Evolutionary conservation across 53 echinoderm and acorn worm species (phyloP).

Genomic region (Hippasteria phrygiana): DNA sequence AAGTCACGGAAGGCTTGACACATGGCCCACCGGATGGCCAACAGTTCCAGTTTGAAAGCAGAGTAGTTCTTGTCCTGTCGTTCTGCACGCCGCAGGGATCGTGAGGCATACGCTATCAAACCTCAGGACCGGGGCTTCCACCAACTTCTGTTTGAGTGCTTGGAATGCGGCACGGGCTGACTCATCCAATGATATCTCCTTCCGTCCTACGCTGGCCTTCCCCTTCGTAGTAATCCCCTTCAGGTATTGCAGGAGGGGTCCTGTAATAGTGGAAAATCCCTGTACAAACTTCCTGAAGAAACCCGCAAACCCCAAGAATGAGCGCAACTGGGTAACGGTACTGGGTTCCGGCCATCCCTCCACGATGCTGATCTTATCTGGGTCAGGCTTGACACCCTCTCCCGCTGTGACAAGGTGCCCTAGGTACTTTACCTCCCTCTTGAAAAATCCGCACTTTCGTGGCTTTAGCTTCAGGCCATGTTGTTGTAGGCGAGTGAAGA

Average conservation of each 20-base stretch:
- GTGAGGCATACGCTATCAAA: slow-evolving; percentile 61
- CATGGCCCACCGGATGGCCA: slow-evolving; percentile 54
- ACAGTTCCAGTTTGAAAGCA: slow-evolving; percentile 59
- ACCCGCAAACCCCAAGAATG: slow-evolving; percentile 73
- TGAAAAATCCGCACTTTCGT: slow-evolving; percentile 54
- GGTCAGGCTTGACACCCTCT: slow-evolving; percentile 42
- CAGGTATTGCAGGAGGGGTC: slow-evolving; percentile 49
- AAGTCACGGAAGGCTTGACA: slow-evolving; percentile 44
- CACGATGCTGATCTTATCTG: neutral
- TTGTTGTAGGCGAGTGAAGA: slow-evolving; percentile 54
- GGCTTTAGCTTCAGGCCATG: slow-evolving; percentile 72
- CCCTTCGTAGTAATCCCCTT: neutral
- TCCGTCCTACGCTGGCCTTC: neutral
- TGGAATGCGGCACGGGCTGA: slow-evolving; percentile 32
- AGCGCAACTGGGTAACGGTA: slow-evolving; percentile 60
- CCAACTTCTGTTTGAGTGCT: slow-evolving; percentile 26
- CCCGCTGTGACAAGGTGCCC: slow-evolving; percentile 46
- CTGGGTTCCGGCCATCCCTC: slow-evolving; percentile 66
- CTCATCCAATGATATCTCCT: neutral
- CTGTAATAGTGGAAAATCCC: slow-evolving; percentile 61
- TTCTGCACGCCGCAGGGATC: slow-evolving; percentile 42
- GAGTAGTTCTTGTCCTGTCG: slow-evolving; percentile 44
- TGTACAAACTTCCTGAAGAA: slow-evolving; percentile 71
- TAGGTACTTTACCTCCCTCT: slow-evolving; percentile 57
- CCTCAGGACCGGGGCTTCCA: slow-evolving; percentile 44